A percentile compares a stretch with the other conserved stretches of the same genome.
Conservation (phyloP, 30 jellyfish, hydroid and myxozoan species). For the Cassiopea andromeda region DNA sequence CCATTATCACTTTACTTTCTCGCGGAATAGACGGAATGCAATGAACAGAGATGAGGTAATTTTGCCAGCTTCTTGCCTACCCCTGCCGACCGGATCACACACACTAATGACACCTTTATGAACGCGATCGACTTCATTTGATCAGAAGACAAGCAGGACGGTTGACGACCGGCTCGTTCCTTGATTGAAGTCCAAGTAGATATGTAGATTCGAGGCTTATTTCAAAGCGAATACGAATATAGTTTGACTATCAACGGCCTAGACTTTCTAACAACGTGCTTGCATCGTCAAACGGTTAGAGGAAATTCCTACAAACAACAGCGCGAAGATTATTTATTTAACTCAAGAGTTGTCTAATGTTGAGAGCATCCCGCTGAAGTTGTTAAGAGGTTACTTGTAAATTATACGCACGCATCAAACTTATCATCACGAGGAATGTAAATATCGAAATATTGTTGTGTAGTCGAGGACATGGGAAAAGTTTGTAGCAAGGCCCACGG, state of each 20-base stretch:
- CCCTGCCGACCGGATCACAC: slow-evolving; percentile 57
- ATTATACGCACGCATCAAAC: slow-evolving; percentile 2
- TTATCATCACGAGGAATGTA: not conserved
- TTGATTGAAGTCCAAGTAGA: not conserved
- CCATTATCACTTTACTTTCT: slow-evolving; percentile 52
- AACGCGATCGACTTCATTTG: slow-evolving; percentile 43
- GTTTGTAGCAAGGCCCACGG: slow-evolving; percentile 73
- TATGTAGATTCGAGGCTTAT: not conserved
- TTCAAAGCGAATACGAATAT: not conserved
- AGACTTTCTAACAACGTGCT: slow-evolving; percentile 19
- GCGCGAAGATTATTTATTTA: slow-evolving; percentile 55
- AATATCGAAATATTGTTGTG: not conserved
- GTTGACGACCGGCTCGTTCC: slow-evolving; percentile 8
- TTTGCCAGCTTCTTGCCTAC: slow-evolving; percentile 48
- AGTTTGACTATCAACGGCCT: slow-evolving; percentile 32
- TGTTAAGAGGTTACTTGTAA: slow-evolving; percentile 8
- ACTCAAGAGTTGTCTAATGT: slow-evolving; percentile 41
- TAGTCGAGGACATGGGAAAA: slow-evolving; percentile 31
- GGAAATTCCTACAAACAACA: slow-evolving; percentile 56
- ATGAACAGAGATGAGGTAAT: slow-evolving; percentile 52
- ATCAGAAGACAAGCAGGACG: slow-evolving; percentile 25
- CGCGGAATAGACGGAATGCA: slow-evolving; percentile 56
- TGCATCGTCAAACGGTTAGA: slow-evolving; percentile 26
- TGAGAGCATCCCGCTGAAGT: slow-evolving; percentile 17
- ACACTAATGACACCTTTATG: slow-evolving; percentile 52